Conservation (phyloP, 2,113 vertebrate species). For the Xiphophorus maculatus region DNA sequence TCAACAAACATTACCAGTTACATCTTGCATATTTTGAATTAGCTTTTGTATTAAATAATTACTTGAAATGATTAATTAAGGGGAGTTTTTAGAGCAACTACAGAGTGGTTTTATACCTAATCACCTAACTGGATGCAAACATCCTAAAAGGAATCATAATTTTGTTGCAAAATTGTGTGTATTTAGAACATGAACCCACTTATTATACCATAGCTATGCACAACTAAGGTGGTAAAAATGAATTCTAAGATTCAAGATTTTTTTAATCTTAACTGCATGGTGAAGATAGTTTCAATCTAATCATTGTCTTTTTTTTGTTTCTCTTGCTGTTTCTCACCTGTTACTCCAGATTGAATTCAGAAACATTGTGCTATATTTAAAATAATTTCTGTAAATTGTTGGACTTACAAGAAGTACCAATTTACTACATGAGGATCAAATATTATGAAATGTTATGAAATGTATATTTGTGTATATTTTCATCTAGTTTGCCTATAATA, state of each 20-base stretch:
- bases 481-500: conserved; percentile 62
- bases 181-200: not conserved
- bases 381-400: conserved; percentile 33
- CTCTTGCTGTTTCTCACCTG: conserved; percentile 10
- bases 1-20: not conserved
- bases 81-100: not conserved
- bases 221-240: not conserved
- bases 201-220: not conserved
- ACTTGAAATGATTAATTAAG: too few species aligned
- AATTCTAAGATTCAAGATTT: not conserved
- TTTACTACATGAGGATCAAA: conserved; percentile 53
- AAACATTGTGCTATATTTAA: conserved; percentile 54
- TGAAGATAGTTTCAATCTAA: not conserved
- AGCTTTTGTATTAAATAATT: too few species aligned
- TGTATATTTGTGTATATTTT: conserved; percentile 74
- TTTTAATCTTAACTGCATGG: not conserved
- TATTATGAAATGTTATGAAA: conserved; percentile 78
- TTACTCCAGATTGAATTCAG: conserved; percentile 54
- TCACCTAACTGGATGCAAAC: not conserved
- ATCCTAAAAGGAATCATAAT: not conserved
- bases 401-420: too few species aligned
- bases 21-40: not conserved
- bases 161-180: not conserved
- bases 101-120: not conserved
- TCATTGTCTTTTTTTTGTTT: not conserved